Evolutionary conservation across 2,797 vertebrate species (phyloP).

Genomic region (Gouania willdenowi): DNA sequence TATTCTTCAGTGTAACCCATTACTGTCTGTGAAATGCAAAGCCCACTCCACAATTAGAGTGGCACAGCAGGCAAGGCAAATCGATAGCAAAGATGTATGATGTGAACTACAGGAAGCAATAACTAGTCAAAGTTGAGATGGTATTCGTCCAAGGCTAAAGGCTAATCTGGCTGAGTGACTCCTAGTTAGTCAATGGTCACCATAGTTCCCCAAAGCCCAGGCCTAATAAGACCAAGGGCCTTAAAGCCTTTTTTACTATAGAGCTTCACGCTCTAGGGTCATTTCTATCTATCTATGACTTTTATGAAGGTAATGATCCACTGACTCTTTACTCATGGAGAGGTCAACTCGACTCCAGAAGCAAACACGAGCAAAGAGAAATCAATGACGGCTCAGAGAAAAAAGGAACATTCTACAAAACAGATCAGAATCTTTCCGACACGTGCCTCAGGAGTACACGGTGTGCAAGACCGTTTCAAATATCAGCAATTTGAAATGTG

Average conservation of each 20-base stretch:
- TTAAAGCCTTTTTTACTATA: constrained; percentile 19
- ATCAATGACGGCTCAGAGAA: too few species aligned
- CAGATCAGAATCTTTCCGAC: too few species aligned
- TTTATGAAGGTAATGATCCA: constrained; percentile 39
- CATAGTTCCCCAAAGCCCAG: constrained; percentile 12
- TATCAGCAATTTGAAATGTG: too few species aligned
- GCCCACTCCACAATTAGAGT: constrained; percentile 83
- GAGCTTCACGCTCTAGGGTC: constrained; percentile 23
- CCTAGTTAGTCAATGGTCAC: constrained; percentile 40
- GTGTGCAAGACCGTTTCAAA: too few species aligned
- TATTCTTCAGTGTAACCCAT: constrained; percentile 90
- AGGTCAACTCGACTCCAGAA: neutral
- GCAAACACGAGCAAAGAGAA: neutral
- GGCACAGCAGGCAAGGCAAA: constrained; percentile 84
- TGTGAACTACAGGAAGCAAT: constrained; percentile 68
- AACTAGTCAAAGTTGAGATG: constrained; percentile 59
- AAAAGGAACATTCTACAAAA: too few species aligned
- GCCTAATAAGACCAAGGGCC: constrained; percentile 41
- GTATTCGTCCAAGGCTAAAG: constrained; percentile 66
- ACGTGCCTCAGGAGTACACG: too few species aligned
- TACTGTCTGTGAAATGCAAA: constrained; percentile 88
- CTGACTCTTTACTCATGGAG: neutral
- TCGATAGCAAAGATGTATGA: constrained; percentile 75
- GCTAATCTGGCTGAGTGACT: constrained; percentile 62
- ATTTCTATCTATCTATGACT: constrained; percentile 32